phyloP scores from a whole-genome alignment of 2,113 vertebrate species.

The Balaenoptera acutorostrata region DNA sequence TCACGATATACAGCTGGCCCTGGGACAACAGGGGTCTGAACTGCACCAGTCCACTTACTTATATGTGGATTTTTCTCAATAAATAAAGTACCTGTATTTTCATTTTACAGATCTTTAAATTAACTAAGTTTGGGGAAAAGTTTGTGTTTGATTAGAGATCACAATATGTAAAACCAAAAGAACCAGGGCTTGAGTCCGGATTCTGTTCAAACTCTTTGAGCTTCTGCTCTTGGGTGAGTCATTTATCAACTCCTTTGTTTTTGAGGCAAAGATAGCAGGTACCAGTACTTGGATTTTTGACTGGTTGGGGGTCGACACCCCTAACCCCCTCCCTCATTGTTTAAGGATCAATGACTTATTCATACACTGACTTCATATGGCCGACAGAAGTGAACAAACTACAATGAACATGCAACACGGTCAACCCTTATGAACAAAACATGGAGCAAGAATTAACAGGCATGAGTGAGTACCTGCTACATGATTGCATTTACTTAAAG shows the following conservation, averaged over 20 bases:
- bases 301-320: neutral
- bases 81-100: too few relatives aligned
- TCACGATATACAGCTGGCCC: too few relatives aligned
- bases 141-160: neutral
- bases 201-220: neutral
- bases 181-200: neutral
- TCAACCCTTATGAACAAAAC: neutral
- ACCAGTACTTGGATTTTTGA: neutral
- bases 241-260: neutral
- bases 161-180: neutral
- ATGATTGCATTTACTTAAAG: fast-evolving
- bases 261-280: neutral
- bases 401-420: fast-evolving
- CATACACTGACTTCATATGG: fast-evolving
- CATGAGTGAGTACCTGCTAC: too few relatives aligned
- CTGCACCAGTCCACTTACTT: neutral
- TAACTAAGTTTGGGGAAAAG: neutral
- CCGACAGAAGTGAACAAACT: neutral
- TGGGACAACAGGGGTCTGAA: neutral
- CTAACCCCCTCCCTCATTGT: neutral
- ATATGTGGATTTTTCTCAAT: neutral
- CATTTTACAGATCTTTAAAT: neutral
- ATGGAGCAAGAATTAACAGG: neutral
- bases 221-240: neutral
- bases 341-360: neutral